Evolutionary conservation across 2,888 invertebrate species (phyloP), one percentile per base, ranked within the genome.

Genomic region (Arctia plantaginis): DNA sequence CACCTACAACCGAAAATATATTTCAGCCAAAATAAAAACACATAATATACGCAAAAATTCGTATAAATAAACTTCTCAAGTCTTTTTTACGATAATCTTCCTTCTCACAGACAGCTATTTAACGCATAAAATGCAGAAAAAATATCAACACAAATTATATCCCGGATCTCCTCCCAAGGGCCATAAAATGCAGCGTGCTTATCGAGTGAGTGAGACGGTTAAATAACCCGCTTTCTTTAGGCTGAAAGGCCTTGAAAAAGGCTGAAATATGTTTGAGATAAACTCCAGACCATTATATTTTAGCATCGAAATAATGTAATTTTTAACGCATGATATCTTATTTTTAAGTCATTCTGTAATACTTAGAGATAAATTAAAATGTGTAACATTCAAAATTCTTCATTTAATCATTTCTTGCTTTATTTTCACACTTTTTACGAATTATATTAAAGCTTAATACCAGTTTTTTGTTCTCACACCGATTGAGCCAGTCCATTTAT

Each of bases 81-180:
- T 76, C 69, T 81, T 81, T 70, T 85, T 85, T 73, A 83, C 83
- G 85, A 76, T 83, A 83, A 83, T 83, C 73, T 76, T 55, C 76
- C 64, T 66, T 62, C 66, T 33, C 65, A 75, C 75, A 85, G 83
- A 83, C 75, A 85, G 85, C 83, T 81, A 82, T 80, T 84, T 85
- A 85, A 78, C 83, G 76, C 77, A 83, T 83, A 83, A 83, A 83
- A 80, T 85, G 85, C 83, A 83, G 85, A 83, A 83, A 83, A 83
- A 83, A 83, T 83, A 83, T 80, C 83, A 83, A 85, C 83, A 83
- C 83, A 83, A 83, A 83, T 85, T 84, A 84, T 83, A 77, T 77
- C 55, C 71, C 76, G 59, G 74, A 80, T 80, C 77, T 81, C 78
- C 80, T 80, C 78, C 30, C 39, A 72, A 79, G 77, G 69, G 85